These are phyloP conservation scores for Pterocles gutturalis DNA, from an alignment of 2,113 vertebrate species.

Conservation along the genomic window DNA sequence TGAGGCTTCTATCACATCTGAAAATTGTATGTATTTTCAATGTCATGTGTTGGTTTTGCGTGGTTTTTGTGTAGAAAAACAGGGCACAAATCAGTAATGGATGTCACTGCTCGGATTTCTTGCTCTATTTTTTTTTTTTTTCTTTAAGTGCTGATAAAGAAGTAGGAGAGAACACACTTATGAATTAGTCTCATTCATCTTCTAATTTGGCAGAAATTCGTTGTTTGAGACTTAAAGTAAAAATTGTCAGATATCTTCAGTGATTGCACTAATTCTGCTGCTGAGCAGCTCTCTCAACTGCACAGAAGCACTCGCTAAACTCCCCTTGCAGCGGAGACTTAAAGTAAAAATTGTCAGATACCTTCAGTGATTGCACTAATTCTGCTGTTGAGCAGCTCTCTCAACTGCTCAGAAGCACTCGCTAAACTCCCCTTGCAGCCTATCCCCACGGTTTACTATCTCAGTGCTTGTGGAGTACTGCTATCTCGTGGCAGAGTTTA, in stretches of 20 bases:
- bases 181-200: neutral
- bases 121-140: fast-evolving
- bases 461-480: neutral
- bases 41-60: fast-evolving
- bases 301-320: neutral
- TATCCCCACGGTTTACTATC: fast-evolving
- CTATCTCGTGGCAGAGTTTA: neutral
- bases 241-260: neutral
- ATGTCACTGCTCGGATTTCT: fast-evolving
- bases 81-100: fast-evolving
- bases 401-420: neutral
- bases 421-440: neutral
- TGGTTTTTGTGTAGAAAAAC: fast-evolving
- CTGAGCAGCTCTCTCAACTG: neutral
- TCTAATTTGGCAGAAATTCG: neutral
- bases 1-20: slow-evolving; percentile 95
- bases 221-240: neutral
- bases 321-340: neutral
- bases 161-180: neutral
- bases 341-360: neutral
- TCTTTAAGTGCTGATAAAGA: too few species aligned
- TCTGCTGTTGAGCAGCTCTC: neutral
- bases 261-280: neutral
- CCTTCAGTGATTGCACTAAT: neutral
- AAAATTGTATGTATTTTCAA: slow-evolving; percentile 83